phyloP scores from a whole-genome alignment of 2,888 invertebrate genomes.

The Perithous albicinctus region DNA sequence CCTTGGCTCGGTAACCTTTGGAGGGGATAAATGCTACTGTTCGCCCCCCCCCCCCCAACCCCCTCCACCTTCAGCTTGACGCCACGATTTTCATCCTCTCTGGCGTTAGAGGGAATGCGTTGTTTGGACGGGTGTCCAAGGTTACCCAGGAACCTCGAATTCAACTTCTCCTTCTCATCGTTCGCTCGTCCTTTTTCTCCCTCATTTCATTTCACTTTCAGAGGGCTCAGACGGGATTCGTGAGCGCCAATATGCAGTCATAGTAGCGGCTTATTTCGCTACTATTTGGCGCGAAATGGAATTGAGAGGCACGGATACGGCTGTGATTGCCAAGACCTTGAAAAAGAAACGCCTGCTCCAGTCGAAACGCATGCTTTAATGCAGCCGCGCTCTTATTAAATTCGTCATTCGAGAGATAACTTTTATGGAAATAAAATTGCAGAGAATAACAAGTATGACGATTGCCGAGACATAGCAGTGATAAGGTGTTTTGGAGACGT shows the following conservation, averaged over 20 bases:
- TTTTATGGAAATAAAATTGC: not conserved
- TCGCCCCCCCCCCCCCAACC: no score
- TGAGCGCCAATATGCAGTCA: not conserved
- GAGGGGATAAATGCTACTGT: conserved; percentile 38
- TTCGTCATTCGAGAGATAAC: not conserved
- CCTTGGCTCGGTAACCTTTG: conserved; percentile 13
- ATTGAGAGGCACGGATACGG: not conserved
- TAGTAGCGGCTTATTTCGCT: not conserved
- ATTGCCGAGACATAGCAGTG: not conserved
- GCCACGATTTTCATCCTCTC: conserved; percentile 16
- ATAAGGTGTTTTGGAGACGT: not conserved
- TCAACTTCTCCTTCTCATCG: conserved; percentile 9
- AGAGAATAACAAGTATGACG: not conserved
- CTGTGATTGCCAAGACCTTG: conserved; percentile 12
- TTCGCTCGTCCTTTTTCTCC: conserved; percentile 28
- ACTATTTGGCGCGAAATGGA: not conserved
- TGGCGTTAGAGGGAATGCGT: conserved; percentile 25
- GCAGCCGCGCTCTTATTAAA: not conserved
- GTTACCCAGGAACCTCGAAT: conserved; percentile 20
- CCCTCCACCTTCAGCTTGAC: not conserved
- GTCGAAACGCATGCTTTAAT: not conserved
- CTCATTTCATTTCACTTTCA: conserved; percentile 28
- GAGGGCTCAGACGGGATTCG: conserved; percentile 60
- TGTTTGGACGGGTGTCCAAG: conserved; percentile 14
- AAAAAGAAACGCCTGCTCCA: not conserved